Conservation (phyloP, 1,140 invertebrate genomes). For the Gyrodactylus salaris region DNA sequence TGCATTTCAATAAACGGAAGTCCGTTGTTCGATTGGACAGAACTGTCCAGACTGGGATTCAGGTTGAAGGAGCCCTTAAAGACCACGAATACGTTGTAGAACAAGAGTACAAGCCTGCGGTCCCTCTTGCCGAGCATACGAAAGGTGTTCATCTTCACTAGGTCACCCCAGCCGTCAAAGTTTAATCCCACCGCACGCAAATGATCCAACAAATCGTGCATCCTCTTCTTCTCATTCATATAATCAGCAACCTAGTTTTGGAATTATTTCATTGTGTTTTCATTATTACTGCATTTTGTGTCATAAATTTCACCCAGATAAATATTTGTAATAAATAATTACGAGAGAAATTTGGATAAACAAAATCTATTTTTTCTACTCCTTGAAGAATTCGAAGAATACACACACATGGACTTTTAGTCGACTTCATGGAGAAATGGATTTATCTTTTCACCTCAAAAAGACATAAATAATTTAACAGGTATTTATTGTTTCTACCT, state of each 20-base stretch:
- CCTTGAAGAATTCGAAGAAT: too few relatives aligned
- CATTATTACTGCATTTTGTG: too few relatives aligned
- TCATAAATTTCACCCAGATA: too few relatives aligned
- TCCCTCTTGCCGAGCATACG: neutral
- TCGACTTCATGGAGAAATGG: too few relatives aligned
- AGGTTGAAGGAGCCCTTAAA: neutral
- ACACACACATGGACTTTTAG: too few relatives aligned
- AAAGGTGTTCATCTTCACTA: neutral
- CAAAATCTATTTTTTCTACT: too few relatives aligned
- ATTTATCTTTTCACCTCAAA: too few relatives aligned
- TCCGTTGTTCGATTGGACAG: neutral
- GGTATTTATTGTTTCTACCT: too few relatives aligned
- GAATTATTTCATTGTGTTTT: too few relatives aligned
- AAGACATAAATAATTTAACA: too few relatives aligned
- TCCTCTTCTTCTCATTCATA: neutral
- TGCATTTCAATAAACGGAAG: neutral
- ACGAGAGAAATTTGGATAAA: too few relatives aligned
- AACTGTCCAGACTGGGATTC: neutral
- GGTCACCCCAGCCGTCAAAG: neutral
- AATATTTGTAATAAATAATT: too few relatives aligned
- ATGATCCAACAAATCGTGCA: neutral
- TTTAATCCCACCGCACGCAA: neutral
- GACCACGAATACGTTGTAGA: neutral
- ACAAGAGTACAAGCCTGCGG: neutral
- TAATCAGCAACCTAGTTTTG: neutral